Evolutionary conservation across 2,797 vertebrate species (phyloP), one percentile per base, ranked within the genome.

Genomic region (Enteromius treurensis): DNA sequence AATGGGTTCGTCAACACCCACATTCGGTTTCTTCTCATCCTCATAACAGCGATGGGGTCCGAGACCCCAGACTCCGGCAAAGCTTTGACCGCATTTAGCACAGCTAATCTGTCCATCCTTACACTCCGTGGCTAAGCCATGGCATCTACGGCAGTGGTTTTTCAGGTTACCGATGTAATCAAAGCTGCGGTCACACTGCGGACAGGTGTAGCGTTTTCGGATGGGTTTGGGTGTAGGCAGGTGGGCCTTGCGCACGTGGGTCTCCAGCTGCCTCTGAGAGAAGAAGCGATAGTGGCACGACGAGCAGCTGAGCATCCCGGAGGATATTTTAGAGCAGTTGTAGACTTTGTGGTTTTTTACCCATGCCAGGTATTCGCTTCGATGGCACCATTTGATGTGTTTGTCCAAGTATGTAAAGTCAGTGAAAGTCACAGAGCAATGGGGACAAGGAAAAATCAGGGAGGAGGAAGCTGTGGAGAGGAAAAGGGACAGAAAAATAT

Each of bases 301-400:
- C 1, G 91, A 77, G 86, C 94, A 95, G 80, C 76, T 55, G 84
- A 93, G 91, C 87, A 92, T 91, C 9, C 90, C 84, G 23, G 89
- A 79, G 40, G 90, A 86, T 87, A 89, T 91, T 4, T 91, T 82
- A 13, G 90, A 79, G 82, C 77, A 86, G 64, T 90, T 88, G 6
- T 90, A 91, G n/a, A 93, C 87, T 84, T 92, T 94, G 78, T 88
- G 86, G 11, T 89, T 90, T 75, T 93, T 93, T 40, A 94, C 88
- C 74, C 92, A 91, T 26, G 89, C 90, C 0, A 94, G 92, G 88
- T 94, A 94, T 73, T 94, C 88, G 86, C 92, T 93, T 87, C 93
- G 93, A 88, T 95, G 94, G 73, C 94, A 93, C 94, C 94, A 95
- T 87, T 95, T 95, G 15, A 95, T 87, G 17, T 95, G 94, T 83